Evolutionary conservation across 2,113 vertebrate genomes (phyloP).

Genomic region (Macrotis lagotis): DNA sequence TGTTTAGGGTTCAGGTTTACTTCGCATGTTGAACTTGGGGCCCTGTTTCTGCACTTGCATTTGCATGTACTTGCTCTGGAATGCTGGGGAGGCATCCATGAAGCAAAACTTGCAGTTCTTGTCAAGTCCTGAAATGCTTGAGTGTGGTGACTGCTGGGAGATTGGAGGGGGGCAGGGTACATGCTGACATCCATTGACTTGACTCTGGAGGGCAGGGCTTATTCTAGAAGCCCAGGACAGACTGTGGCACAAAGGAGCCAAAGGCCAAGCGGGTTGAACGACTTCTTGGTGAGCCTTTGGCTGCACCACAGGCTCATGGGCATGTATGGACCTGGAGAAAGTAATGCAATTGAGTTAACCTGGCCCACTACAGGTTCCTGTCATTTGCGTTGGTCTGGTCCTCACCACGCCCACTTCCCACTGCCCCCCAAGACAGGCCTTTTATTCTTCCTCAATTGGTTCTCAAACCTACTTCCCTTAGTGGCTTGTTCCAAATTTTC

Average conservation of each 20-base stretch:
- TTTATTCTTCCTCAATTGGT: background rate
- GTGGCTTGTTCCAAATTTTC: background rate
- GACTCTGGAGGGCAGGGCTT: background rate
- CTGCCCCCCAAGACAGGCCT: background rate
- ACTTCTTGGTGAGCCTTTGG: background rate
- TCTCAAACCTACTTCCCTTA: background rate
- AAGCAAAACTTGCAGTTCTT: background rate
- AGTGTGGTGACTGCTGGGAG: background rate
- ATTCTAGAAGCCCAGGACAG: background rate
- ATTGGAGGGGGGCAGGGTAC: too few relatives aligned
- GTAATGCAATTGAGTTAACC: background rate
- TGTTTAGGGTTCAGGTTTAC: background rate
- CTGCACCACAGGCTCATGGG: too few relatives aligned
- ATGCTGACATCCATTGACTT: background rate
- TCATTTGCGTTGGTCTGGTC: background rate
- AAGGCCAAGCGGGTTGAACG: background rate
- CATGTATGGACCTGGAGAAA: background rate
- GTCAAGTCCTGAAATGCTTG: background rate
- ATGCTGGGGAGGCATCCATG: background rate
- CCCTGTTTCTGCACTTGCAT: background rate
- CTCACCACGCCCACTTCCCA: too few relatives aligned
- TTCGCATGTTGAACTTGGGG: background rate
- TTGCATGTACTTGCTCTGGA: background rate
- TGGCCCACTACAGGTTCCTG: background rate
- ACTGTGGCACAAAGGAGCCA: too few relatives aligned